Conservation (phyloP, 1,140 invertebrate species). For the Drosophila varians region DNA sequence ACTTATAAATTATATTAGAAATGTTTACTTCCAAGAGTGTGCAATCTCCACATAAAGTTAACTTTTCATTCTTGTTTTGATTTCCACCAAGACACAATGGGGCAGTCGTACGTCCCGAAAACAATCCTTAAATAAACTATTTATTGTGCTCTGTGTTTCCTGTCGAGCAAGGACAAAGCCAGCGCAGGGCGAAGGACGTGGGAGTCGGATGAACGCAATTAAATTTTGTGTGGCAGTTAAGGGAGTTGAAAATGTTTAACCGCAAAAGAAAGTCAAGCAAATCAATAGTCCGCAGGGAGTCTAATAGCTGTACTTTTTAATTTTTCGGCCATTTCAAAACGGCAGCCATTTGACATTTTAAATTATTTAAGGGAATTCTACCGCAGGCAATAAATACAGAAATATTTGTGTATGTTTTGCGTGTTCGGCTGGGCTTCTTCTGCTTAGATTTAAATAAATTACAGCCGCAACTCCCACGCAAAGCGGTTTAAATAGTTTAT, state of each 20-base stretch:
- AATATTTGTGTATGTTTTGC: slow-evolving; percentile 38
- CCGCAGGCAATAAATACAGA: slow-evolving; percentile 45
- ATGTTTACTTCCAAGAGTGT: too few relatives aligned
- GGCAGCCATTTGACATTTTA: slow-evolving; percentile 44
- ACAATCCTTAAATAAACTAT: slow-evolving; percentile 77
- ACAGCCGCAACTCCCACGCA: slow-evolving; percentile 11
- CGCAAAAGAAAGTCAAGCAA: slow-evolving; percentile 22
- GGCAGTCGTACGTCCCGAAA: slow-evolving; percentile 42
- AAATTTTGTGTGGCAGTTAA: slow-evolving; percentile 49
- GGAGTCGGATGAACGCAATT: slow-evolving; percentile 51
- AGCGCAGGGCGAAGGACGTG: slow-evolving; percentile 8
- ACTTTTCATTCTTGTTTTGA: not conserved
- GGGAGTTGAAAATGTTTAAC: slow-evolving; percentile 25
- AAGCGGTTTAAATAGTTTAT: slow-evolving; percentile 56
- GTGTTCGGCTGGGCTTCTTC: slow-evolving; percentile 17
- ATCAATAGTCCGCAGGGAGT: slow-evolving; percentile 45
- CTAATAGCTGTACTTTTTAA: slow-evolving; percentile 14
- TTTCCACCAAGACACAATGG: slow-evolving; percentile 3
- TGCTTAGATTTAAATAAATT: slow-evolving; percentile 51
- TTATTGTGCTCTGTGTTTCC: slow-evolving; percentile 53
- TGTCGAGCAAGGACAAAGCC: slow-evolving; percentile 22
- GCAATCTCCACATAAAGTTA: too few relatives aligned
- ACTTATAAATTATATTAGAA: too few relatives aligned
- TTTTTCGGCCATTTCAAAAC: slow-evolving; percentile 20
- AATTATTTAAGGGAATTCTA: slow-evolving; percentile 44